These are phyloP conservation scores for Scelioninae gen. 2 DNA, from an alignment of 2,888 invertebrate genomes.

Conservation along the genomic window DNA sequence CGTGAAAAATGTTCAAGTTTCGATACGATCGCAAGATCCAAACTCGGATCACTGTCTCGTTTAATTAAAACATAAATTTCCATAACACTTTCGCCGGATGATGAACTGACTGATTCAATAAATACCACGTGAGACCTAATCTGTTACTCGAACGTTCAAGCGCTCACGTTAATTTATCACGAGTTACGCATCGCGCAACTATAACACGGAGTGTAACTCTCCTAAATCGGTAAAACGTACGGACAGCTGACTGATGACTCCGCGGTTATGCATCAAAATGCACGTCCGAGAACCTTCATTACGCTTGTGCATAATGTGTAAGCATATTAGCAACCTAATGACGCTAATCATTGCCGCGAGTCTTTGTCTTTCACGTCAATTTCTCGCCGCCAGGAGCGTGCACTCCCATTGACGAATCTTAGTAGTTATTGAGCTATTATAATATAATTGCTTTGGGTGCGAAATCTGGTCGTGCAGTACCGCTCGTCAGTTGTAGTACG, in stretches of 20 bases:
- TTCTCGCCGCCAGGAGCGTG: conserved; percentile 15
- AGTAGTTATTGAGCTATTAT: conserved; percentile 23
- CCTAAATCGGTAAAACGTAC: conserved; percentile 23
- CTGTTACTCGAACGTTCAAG: conserved; percentile 24
- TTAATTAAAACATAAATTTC: conserved; percentile 36
- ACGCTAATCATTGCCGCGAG: conserved; percentile 25
- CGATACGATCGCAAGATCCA: not conserved
- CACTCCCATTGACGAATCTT: conserved; percentile 25
- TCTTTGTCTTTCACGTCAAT: conserved; percentile 37
- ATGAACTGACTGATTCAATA: conserved; percentile 36
- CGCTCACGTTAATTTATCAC: conserved; percentile 39
- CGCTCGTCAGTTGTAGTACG: conserved; percentile 10
- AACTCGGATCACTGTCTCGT: conserved; percentile 4
- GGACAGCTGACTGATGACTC: conserved; percentile 38
- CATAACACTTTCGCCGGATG: conserved; percentile 41
- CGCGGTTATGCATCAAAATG: conserved; percentile 24
- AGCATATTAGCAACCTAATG: conserved; percentile 29
- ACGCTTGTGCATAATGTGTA: conserved; percentile 20
- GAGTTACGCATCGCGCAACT: conserved; percentile 20
- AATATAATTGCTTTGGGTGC: conserved; percentile 32
- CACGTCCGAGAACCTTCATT: conserved; percentile 33
- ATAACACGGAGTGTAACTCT: conserved; percentile 11
- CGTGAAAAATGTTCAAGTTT: not conserved
- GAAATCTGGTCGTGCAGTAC: conserved; percentile 17
- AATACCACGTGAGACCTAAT: conserved; percentile 24